Base-by-base conservation (phyloP, 2,113 vertebrate species). In the Sorex fumeus region DNA sequence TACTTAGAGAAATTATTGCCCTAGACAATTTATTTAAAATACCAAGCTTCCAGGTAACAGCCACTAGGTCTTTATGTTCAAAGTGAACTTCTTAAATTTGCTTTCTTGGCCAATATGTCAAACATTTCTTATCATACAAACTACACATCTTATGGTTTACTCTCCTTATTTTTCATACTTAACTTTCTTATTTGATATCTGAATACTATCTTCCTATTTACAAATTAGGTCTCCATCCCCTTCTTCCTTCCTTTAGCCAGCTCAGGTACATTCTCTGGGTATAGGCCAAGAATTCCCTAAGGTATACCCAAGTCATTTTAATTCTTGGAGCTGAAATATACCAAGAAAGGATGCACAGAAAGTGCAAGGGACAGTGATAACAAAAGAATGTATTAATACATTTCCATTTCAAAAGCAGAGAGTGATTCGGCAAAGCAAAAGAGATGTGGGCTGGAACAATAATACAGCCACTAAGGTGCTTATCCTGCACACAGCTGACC, bases 161-260 rank as follows among this genome's bases (percentile, higher is more conserved):
- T 87, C 23, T 60, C 47, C 13, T 30, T 9, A 77, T 60, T 87
- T 84, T 78, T 62, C 32, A 81, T 47, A 16, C 81, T 85, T 72
- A 50, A 75, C 66, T 93, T 90, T 85, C 60, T 82, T 57, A 75
- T 69, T 50, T 85, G 45, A 83, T 50, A 78, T 94, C 7, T 83
- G 25, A 23, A 60, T 13, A 70, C 36, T 40, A 77, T 85, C 90
- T 62, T 91, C 78, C 53, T 84, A 47, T 87, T 25, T 60, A 66
- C 28, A 80, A 84, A 25, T 78, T 0, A 53, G 32, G 7, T 84
- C 34, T 85, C 66, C 8, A 60, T 19, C 3, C 32, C 30, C 19
- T 60, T 64, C 3, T 40, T 30, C 19, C 57, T 64, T 62, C n/a
- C 18, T 83, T n/a, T 84, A 50, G 9, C 7, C 23, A 50, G 34